Evolutionary conservation across 2,113 vertebrate species (phyloP).

Genomic region (Corynorhinus townsendii): DNA sequence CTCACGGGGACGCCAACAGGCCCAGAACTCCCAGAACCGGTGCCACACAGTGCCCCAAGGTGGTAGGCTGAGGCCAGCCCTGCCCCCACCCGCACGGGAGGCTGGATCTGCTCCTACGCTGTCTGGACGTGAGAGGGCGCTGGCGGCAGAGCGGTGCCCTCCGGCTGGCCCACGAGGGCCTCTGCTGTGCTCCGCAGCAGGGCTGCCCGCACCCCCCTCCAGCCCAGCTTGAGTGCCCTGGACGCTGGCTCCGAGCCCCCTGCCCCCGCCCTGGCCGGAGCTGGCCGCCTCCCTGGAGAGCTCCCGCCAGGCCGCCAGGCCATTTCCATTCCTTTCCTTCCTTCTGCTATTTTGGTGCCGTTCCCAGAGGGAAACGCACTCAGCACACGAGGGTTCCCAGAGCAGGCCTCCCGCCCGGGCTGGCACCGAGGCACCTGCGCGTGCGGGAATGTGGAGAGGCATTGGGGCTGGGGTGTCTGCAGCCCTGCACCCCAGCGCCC

Average conservation of each 20-base stretch:
- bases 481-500: not conserved
- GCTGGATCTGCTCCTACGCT: rapidly evolving
- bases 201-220: not conserved
- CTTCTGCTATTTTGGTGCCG: slow-evolving; percentile 79
- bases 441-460: too few relatives aligned
- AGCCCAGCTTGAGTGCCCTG: not conserved
- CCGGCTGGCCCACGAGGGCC: not conserved
- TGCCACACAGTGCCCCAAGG: rapidly evolving
- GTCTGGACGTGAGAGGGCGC: not conserved
- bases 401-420: not conserved
- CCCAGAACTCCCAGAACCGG: not conserved
- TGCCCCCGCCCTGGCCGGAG: not conserved
- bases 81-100: not conserved
- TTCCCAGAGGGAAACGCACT: slow-evolving; percentile 76
- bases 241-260: not conserved
- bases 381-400: slow-evolving; percentile 70
- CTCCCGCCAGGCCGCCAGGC: slow-evolving; percentile 51
- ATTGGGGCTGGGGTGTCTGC: not conserved
- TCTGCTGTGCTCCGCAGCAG: not conserved
- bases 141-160: not conserved
- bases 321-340: slow-evolving; percentile 57
- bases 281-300: slow-evolving; percentile 72
- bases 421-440: rapidly evolving
- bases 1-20: not conserved
- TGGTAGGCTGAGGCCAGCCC: rapidly evolving